Conservation (phyloP, 1,140 invertebrate genomes). For the Aleiodes sp. region DNA sequence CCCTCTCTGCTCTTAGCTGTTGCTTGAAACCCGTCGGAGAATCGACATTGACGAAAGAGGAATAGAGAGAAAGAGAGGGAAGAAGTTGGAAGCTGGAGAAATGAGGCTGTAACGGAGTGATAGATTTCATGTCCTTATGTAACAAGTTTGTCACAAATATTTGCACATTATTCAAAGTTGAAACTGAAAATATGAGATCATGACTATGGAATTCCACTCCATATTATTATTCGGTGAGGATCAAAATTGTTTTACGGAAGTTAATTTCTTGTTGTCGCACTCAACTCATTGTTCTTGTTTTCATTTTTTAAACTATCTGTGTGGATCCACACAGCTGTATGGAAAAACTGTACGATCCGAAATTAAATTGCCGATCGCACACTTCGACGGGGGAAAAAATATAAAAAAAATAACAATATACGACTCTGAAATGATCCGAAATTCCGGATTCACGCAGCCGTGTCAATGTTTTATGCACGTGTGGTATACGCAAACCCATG, state of each 20-base stretch:
- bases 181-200: not conserved
- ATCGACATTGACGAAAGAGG: slow-evolving; percentile 21
- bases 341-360: not conserved
- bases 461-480: slow-evolving; percentile 11
- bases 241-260: not conserved
- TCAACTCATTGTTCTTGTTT: not conserved
- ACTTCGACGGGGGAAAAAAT: not conserved
- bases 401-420: slow-evolving; percentile 15
- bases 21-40: not conserved
- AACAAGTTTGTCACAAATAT: not conserved
- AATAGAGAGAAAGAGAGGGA: slow-evolving; percentile 29
- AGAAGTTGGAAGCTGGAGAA: not conserved
- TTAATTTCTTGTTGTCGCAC: not conserved
- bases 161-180: not conserved
- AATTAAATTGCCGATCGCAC: slow-evolving; percentile 8
- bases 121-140: not conserved
- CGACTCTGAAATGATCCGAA: slow-evolving; percentile 9
- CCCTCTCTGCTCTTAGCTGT: slow-evolving; percentile 18
- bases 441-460: slow-evolving; percentile 2
- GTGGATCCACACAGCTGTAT: not conserved
- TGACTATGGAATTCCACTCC: not conserved
- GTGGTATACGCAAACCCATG: not conserved
- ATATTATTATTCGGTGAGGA: not conserved
- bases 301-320: not conserved
- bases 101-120: slow-evolving; percentile 17